phyloP scores from a whole-genome alignment of 2,797 vertebrate genomes.

The Coracias cyanogaster region DNA sequence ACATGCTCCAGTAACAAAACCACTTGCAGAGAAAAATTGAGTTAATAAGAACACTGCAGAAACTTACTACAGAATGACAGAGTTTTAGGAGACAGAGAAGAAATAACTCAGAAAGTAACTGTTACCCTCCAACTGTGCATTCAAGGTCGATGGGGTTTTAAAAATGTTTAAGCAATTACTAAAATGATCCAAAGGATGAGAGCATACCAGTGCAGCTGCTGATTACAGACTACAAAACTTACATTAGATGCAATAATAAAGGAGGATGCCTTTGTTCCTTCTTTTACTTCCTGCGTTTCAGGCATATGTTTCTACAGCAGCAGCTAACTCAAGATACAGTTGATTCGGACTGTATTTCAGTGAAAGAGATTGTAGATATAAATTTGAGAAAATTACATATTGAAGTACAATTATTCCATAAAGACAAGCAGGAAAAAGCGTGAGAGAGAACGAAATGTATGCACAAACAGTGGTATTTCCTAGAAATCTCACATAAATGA shows the following conservation, averaged over 20 bases:
- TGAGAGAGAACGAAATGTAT: background rate
- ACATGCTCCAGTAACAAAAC: background rate
- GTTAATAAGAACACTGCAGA: conserved; percentile 8
- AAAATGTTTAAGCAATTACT: background rate
- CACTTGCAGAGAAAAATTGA: background rate
- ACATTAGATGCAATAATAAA: background rate
- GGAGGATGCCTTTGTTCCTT: background rate
- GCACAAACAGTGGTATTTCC: background rate
- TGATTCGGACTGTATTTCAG: background rate
- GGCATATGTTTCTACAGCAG: background rate
- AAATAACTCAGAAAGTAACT: background rate
- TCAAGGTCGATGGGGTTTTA: background rate
- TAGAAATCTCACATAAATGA: background rate
- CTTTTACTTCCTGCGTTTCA: background rate
- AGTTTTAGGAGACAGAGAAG: background rate
- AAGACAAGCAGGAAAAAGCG: background rate
- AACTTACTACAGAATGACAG: background rate
- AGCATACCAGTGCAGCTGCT: background rate
- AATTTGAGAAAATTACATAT: background rate
- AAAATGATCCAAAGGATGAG: background rate
- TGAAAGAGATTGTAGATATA: background rate
- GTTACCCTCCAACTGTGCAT: background rate
- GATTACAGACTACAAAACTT: background rate
- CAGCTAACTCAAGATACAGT: background rate
- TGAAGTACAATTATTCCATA: background rate